A percentile compares a stretch with the other conserved stretches of the same genome.
phyloP scores from a whole-genome alignment of 2,113 vertebrate genomes.

The Aix galericulata region DNA sequence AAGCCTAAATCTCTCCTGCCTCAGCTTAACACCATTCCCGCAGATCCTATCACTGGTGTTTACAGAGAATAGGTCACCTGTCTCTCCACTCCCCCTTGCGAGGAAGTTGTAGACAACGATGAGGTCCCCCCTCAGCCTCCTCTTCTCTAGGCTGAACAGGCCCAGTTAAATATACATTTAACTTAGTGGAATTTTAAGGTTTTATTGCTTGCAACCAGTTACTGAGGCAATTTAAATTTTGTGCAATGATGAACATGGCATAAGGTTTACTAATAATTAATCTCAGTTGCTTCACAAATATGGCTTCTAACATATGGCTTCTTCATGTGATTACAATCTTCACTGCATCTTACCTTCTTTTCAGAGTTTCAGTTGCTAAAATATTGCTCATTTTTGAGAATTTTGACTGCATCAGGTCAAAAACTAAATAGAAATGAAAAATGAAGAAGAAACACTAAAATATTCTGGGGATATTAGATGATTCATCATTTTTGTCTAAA shows the following conservation, averaged over 20 bases:
- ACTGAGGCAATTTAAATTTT: not conserved
- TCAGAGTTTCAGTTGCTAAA: not conserved
- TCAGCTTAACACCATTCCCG: too few species aligned
- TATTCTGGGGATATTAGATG: not conserved
- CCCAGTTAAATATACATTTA: not conserved
- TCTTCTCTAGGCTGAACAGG: too few species aligned
- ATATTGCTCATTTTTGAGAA: not conserved
- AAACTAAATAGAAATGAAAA: not conserved
- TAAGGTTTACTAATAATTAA: not conserved
- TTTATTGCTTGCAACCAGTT: not conserved
- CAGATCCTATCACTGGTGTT: too few species aligned
- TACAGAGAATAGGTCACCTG: too few species aligned
- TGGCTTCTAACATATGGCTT: not conserved
- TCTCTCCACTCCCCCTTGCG: too few species aligned
- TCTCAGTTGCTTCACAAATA: not conserved
- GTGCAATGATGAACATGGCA: not conserved
- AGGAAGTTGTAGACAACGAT: too few species aligned
- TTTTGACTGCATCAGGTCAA: not conserved
- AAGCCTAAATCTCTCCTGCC: too few species aligned
- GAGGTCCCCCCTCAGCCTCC: too few species aligned
- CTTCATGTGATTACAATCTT: not conserved
- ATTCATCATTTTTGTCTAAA: not conserved
- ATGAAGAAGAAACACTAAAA: not conserved
- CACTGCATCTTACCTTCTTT: not conserved
- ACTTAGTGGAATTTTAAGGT: not conserved